Percentiles rank a stretch among this genome's conserved stretches.
These are phyloP conservation scores for Polyploca ridens DNA, from an alignment of 2,888 invertebrate genomes.

Conservation along the genomic window DNA sequence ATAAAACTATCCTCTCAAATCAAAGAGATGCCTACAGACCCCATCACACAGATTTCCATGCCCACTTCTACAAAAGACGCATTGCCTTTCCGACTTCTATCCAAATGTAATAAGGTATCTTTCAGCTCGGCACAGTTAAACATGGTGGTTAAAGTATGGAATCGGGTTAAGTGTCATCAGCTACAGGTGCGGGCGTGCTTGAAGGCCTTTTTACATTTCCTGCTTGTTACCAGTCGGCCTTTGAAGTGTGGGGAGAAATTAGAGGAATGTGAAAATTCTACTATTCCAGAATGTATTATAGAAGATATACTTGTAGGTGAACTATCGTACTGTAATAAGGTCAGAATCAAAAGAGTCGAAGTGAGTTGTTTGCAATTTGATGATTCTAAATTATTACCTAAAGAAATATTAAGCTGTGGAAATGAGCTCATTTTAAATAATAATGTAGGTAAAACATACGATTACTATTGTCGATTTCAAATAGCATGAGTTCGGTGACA, in stretches of 20 bases:
- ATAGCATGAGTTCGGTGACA: too few relatives aligned
- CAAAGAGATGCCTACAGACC: not conserved
- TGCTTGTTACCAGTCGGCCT: not conserved
- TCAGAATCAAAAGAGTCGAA: too few relatives aligned
- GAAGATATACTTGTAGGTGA: too few relatives aligned
- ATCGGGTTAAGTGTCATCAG: constrained; percentile 14
- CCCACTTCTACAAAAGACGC: not conserved
- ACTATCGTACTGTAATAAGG: too few relatives aligned
- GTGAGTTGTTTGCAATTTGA: too few relatives aligned
- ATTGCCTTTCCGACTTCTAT: not conserved
- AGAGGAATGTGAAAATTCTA: not conserved
- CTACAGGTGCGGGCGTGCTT: constrained; percentile 13
- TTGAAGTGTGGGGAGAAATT: constrained; percentile 8
- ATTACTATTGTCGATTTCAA: too few relatives aligned
- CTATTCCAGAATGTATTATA: too few relatives aligned
- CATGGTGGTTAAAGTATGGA: constrained; percentile 9
- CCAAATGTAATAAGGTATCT: not conserved
- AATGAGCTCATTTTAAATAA: too few relatives aligned
- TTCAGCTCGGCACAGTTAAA: not conserved
- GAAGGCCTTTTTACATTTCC: constrained; percentile 10
- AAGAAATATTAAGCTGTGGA: too few relatives aligned
- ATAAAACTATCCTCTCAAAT: not conserved
- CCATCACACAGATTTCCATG: constrained; percentile 1
- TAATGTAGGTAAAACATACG: too few relatives aligned
- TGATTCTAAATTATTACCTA: too few relatives aligned